Base-by-base conservation (phyloP, 2,888 invertebrate genomes). In the Mesodorylaimus sp. region DNA sequence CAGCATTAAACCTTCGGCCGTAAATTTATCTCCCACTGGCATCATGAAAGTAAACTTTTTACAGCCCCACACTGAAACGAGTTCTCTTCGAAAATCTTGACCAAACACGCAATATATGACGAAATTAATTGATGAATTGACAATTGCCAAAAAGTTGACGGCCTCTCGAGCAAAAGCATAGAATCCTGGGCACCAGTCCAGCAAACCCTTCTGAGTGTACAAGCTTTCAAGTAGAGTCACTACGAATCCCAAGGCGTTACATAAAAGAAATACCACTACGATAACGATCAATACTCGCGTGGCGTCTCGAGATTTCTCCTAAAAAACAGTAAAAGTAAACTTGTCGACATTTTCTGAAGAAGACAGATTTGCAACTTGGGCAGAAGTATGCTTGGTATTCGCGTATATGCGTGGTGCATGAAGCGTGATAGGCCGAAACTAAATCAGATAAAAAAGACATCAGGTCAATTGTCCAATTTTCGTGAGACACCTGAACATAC, bases 91-190 rank as follows among this genome's bases (percentile, higher is more conserved):
- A 72, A 93, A 93, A 68, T 93, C 91, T 67, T 91, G 86, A 1
- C 93, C 93, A 68, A 93, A 91, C 57, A 89, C 89, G 57, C 91
- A 89, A 73, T 95, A 95, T 60, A 95, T 88, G 56, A 95, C 79
- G 69, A 95, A 93, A 72, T 95, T 95, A 54, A 91, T 85, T 65
- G 89, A 88, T 64, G 89, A 89, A 73, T 95, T 95, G 67, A 93
- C 79, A 55, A 88, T 91, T 50, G 95, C 89, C 55, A 93, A 76
- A 50, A 93, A 77, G 71, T 95, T 93, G 64, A 83, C 85, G 23
- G 60, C 58, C 16, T 51, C 50, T 19, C 43, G n/a, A 5, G 41
- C 19, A 26, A 44, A 42, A 2, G 27, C 23, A 24, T 50, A 50
- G 26, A 47, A 47, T 16, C 24, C 37, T 3, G 47, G 38, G 21